Percentiles rank a stretch among this genome's conserved stretches.
Conservation (phyloP, 2,113 vertebrate genomes). For the Lepisosteus oculatus region DNA sequence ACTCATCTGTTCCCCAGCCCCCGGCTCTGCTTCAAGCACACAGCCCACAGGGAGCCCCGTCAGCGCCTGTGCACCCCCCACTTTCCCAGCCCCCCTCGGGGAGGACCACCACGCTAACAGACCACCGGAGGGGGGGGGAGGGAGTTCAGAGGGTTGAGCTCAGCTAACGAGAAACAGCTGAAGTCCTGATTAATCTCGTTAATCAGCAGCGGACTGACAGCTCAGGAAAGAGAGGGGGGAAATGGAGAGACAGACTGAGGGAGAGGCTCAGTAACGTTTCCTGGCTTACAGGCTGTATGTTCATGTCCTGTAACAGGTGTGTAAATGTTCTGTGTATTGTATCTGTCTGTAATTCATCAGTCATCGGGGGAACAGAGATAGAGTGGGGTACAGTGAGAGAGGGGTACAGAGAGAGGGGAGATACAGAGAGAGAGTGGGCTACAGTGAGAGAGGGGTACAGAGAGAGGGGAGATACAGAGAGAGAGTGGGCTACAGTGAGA, state of each 20-base stretch:
- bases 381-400: slow-evolving; percentile 24
- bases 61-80: too few species aligned
- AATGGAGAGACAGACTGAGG: background rate
- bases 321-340: too few species aligned
- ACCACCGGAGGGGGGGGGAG: slow-evolving; percentile 1
- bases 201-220: too few species aligned
- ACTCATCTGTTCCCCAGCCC: too few species aligned
- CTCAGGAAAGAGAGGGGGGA: background rate
- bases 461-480: slow-evolving; percentile 9
- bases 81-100: too few species aligned
- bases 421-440: background rate
- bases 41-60: too few species aligned
- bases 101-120: too few species aligned
- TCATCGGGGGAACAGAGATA: background rate
- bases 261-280: slow-evolving; percentile 33
- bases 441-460: background rate
- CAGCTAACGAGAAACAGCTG: too few species aligned
- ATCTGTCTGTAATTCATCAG: background rate
- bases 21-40: too few species aligned
- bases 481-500: background rate
- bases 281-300: slow-evolving; percentile 39
- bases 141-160: background rate
- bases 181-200: too few species aligned
- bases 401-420: slow-evolving; percentile 37
- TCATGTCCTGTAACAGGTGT: slow-evolving; percentile 17